Conservation (phyloP, 1,140 invertebrate genomes). For the Mycetomoellerius zeteki region DNA sequence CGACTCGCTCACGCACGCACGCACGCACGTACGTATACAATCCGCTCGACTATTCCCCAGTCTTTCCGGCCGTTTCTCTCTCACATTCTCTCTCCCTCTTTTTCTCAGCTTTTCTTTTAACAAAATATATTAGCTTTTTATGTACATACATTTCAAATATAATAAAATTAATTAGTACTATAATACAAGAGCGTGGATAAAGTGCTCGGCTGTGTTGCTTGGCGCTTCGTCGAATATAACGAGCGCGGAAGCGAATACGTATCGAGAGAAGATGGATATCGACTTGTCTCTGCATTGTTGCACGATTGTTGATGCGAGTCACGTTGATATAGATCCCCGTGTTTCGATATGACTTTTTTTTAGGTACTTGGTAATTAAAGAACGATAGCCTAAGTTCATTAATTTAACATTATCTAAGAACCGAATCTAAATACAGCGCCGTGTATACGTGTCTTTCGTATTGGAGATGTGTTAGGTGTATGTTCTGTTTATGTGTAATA, state of each 20-base stretch:
- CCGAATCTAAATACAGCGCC: slow-evolving; percentile 58
- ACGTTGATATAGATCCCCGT: slow-evolving; percentile 46
- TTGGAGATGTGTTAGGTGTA: neutral
- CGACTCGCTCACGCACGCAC: neutral
- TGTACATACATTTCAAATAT: slow-evolving; percentile 80
- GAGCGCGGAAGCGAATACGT: slow-evolving; percentile 39
- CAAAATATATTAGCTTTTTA: slow-evolving; percentile 86
- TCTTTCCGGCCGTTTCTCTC: slow-evolving; percentile 43
- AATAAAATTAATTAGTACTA: slow-evolving; percentile 80
- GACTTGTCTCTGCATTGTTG: slow-evolving; percentile 12
- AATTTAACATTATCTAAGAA: slow-evolving; percentile 65
- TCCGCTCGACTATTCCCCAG: slow-evolving; percentile 14
- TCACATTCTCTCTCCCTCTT: neutral
- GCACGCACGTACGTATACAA: slow-evolving; percentile 42
- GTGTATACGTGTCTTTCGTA: slow-evolving; percentile 1
- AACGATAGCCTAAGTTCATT: slow-evolving; percentile 66
- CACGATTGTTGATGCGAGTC: slow-evolving; percentile 17
- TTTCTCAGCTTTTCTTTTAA: slow-evolving; percentile 70
- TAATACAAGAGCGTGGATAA: slow-evolving; percentile 80
- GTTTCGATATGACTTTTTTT: slow-evolving; percentile 57
- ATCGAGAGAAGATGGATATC: slow-evolving; percentile 46
- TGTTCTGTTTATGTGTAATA: slow-evolving; percentile 23
- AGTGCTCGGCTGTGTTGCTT: slow-evolving; percentile 44
- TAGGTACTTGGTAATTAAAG: slow-evolving; percentile 72
- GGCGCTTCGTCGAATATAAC: slow-evolving; percentile 10